Evolutionary conservation across 2,113 vertebrate species (phyloP).

Genomic region (Datnioides undecimradiatus): DNA sequence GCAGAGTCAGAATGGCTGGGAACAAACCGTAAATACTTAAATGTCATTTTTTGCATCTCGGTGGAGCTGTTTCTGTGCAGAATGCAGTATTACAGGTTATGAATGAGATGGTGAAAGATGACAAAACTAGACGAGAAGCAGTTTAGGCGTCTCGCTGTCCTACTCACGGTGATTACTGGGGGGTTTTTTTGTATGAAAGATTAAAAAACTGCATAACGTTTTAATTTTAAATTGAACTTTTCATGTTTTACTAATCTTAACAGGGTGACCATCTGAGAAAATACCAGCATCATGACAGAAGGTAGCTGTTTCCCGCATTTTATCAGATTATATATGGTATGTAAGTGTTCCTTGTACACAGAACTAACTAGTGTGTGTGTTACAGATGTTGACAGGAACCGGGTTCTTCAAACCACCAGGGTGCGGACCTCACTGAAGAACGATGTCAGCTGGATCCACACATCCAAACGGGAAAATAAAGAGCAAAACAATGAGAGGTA

Average conservation of each 20-base stretch:
- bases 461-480: not conserved
- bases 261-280: slow-evolving; percentile 36
- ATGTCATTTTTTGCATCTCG: slow-evolving; percentile 16
- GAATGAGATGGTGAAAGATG: not conserved
- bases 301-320: slow-evolving; percentile 34
- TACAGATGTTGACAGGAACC: slow-evolving; percentile 61
- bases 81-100: slow-evolving; percentile 34
- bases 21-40: not conserved
- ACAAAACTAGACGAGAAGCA: not conserved
- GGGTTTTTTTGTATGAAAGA: not conserved
- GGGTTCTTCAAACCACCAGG: slow-evolving; percentile 57
- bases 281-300: slow-evolving; percentile 61
- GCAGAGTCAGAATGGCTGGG: no score
- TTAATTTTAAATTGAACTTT: no score
- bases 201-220: not conserved
- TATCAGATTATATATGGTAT: no score
- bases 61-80: not conserved
- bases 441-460: slow-evolving; percentile 74
- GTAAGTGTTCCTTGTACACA: not conserved
- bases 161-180: not conserved
- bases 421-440: slow-evolving; percentile 59
- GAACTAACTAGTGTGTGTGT: slow-evolving; percentile 27
- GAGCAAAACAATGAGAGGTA: slow-evolving; percentile 45
- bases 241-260: slow-evolving; percentile 1
- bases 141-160: no score